Percentiles rank a stretch among this genome's conserved stretches.
phyloP scores from a whole-genome alignment of 2,113 vertebrate genomes.

The Dicaeum eximium region DNA sequence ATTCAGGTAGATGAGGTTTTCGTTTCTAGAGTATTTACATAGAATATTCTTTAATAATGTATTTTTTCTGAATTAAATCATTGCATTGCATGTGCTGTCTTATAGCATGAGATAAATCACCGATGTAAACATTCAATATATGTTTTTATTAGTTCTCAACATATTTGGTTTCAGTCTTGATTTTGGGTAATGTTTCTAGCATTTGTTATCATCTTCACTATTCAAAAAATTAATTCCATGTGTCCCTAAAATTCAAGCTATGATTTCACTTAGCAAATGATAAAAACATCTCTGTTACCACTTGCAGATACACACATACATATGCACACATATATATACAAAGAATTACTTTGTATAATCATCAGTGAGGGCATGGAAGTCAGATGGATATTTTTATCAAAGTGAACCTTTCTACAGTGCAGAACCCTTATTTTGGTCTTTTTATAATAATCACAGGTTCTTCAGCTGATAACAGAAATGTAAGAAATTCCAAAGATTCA shows the following conservation, averaged over 20 bases:
- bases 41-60: not conserved
- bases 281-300: not conserved
- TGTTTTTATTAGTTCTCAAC: not conserved
- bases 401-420: not conserved
- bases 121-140: not conserved
- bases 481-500: not conserved
- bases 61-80: conserved; percentile 20
- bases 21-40: not conserved
- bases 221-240: not conserved
- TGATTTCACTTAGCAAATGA: not conserved
- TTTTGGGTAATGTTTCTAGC: not conserved
- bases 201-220: not conserved
- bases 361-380: not conserved
- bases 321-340: not conserved
- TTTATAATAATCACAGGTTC: not conserved
- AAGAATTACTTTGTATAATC: not conserved
- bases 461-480: not conserved
- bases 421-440: not conserved
- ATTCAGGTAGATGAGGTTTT: not conserved
- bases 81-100: not conserved
- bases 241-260: not conserved
- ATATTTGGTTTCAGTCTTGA: not conserved
- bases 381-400: not conserved
- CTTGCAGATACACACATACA: not conserved
- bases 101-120: not conserved